Conservation (phyloP, 2,113 vertebrate species). For the Rafetus swinhoei region DNA sequence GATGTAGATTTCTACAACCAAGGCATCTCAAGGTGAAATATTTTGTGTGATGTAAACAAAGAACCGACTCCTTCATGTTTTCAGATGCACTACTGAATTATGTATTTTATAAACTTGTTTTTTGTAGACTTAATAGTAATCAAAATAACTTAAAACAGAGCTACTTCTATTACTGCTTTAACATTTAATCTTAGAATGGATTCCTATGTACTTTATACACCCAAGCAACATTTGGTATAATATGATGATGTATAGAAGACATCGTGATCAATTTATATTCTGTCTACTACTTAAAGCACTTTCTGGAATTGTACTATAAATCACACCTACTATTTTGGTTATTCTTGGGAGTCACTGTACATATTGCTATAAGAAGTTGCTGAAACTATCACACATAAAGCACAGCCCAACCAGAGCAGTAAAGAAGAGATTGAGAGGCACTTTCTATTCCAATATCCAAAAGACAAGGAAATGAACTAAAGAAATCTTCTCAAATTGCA, state of each 20-base stretch:
- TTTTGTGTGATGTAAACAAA: conserved; percentile 61
- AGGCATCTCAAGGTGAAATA: conserved; percentile 42
- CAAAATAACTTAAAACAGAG: conserved; percentile 37
- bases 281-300: conserved; percentile 15
- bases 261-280: conserved; percentile 51
- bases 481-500: neutral
- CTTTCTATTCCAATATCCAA: neutral
- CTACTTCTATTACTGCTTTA: conserved; percentile 4
- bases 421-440: neutral
- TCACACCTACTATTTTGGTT: conserved; percentile 33
- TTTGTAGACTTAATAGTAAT: conserved; percentile 24
- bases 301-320: conserved; percentile 45
- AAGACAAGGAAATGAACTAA: neutral
- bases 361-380: neutral
- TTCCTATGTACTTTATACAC: neutral
- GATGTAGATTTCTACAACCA: conserved; percentile 63
- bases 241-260: conserved; percentile 37
- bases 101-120: conserved; percentile 15
- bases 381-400: neutral
- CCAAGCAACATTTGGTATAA: conserved; percentile 8
- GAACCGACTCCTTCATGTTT: conserved; percentile 37
- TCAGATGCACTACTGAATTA: conserved; percentile 6
- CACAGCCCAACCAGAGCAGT: neutral
- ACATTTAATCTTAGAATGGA: conserved; percentile 8
- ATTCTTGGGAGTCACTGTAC: neutral